Evolutionary conservation across 1,140 invertebrate genomes (phyloP), one percentile per base, ranked within the genome.

Genomic region (Chironomus striatipennis): DNA sequence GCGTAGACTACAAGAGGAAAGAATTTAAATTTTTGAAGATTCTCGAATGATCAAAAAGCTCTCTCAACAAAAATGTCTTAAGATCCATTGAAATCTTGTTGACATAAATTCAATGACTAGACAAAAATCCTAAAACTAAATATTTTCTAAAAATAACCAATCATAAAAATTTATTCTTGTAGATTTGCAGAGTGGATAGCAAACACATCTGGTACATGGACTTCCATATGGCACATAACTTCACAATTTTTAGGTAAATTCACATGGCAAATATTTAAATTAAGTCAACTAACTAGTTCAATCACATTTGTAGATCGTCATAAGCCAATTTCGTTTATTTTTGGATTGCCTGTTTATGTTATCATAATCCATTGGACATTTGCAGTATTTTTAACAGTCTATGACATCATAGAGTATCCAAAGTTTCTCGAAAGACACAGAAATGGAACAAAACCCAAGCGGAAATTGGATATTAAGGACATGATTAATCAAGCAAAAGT

Each of bases 221-320:
- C 47, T n/a, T 5, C 12, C 5, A 57, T 57, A 5, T 57, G 47
- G 47, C 12, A n/a, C 12, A n/a, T n/a, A n/a, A n/a, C 47, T 12
- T 57, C 47, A 57, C n/a, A 12, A 57, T 5, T 57, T 12, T n/a
- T 57, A 57, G 47, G 47, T 57, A 57, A 1, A 5, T 2, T 12
- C 8, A 57, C 47, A 5, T 57, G 47, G 15, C 4, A 57, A 5
- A 57, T 57, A 57, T 57, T 12, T n/a, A n/a, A 57, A 57, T 57
- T 12, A 57, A n/a, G 5, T 15, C 15, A 15, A 57, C 47, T 5
- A n/a, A 57, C 47, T 15, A 5, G 47, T 57, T 57, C 47, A n/a
- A 57, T 57, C 47, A n/a, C 47, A n/a, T n/a, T 57, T 57, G 47
- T n/a, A 57, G 47, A 57, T 57, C 47, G 47, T n/a, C 12, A 57